Evolutionary conservation across 2,113 vertebrate species (phyloP).

Genomic region (Corydoras sp.): DNA sequence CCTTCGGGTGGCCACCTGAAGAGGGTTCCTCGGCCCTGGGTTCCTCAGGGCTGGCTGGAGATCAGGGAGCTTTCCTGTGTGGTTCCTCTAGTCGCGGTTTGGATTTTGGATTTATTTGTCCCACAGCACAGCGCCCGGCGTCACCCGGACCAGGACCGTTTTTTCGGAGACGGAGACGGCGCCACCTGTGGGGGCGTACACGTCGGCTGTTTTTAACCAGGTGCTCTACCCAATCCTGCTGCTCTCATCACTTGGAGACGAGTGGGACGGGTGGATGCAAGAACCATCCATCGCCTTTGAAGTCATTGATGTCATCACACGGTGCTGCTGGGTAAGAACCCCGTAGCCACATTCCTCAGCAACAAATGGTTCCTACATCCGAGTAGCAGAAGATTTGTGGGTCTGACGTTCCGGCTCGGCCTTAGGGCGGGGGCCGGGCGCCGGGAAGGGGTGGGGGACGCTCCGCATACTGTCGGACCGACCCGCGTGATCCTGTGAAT

Average conservation of each 20-base stretch:
- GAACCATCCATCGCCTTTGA: slow-evolving; percentile 19
- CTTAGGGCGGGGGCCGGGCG: no score
- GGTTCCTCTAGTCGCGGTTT: slow-evolving; percentile 3
- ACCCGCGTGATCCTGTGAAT: slow-evolving; percentile 34
- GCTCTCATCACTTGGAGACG: background rate
- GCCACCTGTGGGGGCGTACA: slow-evolving; percentile 28
- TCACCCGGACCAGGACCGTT: no score
- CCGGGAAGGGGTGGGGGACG: background rate
- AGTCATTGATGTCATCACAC: slow-evolving; percentile 38
- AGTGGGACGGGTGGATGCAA: slow-evolving; percentile 15
- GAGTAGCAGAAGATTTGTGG: slow-evolving; percentile 39
- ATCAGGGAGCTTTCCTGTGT: slow-evolving; percentile 7
- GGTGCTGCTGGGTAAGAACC: slow-evolving; percentile 36
- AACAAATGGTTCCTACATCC: slow-evolving; percentile 11
- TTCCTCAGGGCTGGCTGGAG: slow-evolving; percentile 50
- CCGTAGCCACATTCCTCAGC: slow-evolving; percentile 38
- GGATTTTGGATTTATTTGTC: slow-evolving; percentile 6
- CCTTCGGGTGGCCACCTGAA: slow-evolving; percentile 54
- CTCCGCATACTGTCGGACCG: slow-evolving; percentile 37
- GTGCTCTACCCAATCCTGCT: slow-evolving; percentile 10
- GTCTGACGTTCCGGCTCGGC: background rate
- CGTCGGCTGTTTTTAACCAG: slow-evolving; percentile 30
- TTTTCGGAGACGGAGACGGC: slow-evolving; percentile 4
- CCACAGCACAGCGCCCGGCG: background rate
- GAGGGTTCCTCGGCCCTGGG: slow-evolving; percentile 48